Evolutionary conservation across 2,888 invertebrate species (phyloP).

Genomic region (Aromia moschata): DNA sequence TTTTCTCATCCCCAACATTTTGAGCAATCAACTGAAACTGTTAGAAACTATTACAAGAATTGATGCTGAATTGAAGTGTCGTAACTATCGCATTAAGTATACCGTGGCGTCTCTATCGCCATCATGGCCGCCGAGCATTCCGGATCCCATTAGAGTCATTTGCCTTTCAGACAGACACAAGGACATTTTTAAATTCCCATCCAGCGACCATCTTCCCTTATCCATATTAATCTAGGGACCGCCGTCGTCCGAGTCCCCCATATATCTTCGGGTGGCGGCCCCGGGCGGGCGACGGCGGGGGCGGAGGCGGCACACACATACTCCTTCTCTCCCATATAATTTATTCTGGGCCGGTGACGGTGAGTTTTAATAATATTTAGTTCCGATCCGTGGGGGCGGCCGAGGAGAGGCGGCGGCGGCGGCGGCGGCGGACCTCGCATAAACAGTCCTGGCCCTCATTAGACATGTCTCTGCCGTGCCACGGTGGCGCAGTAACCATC

Average conservation of each 20-base stretch:
- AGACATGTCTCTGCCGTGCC: conserved; percentile 54
- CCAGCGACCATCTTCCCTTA: conserved; percentile 42
- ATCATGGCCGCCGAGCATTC: conserved; percentile 18
- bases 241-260: conserved; percentile 36
- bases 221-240: conserved; percentile 43
- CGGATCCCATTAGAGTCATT: conserved; percentile 29
- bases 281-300: conserved; percentile 33
- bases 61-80: too few relatives aligned
- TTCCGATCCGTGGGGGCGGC: conserved; percentile 34
- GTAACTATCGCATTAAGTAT: background rate
- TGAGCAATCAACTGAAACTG: too few relatives aligned
- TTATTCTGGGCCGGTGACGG: conserved; percentile 43
- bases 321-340: conserved; percentile 45
- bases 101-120: conserved; percentile 13
- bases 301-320: too few relatives aligned
- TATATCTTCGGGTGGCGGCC: conserved; percentile 38
- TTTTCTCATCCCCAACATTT: too few relatives aligned
- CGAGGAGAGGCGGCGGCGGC: conserved; percentile 21
- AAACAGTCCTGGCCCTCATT: conserved; percentile 47
- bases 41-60: too few relatives aligned
- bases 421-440: conserved; percentile 38
- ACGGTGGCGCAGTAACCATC: conserved; percentile 57
- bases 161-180: conserved; percentile 22
- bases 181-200: conserved; percentile 29
- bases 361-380: conserved; percentile 53